Evolutionary conservation across 92 coral and sea anemone species (phyloP), one percentile per base, ranked within the genome.

Genomic region (Parazoanthus swiftii): DNA sequence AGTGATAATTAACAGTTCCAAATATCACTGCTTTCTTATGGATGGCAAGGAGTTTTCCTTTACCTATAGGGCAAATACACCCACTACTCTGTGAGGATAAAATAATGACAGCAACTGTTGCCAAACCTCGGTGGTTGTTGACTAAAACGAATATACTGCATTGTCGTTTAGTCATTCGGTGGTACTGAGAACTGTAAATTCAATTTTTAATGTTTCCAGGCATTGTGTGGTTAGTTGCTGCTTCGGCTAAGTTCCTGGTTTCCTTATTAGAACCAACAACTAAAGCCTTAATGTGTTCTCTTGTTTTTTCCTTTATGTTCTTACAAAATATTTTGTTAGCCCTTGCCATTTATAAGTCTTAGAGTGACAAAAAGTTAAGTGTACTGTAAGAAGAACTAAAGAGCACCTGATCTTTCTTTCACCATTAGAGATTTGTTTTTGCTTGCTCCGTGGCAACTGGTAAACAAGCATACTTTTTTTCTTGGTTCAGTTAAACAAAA

Each of bases 321-420:
- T 42, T 23, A 37, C 39, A 37, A 74, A 36, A 16, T 38, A 38
- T 74, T 74, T 42, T 74, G 46, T 74, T 74, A 15, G 20, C 25
- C 80, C 80, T 76, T 76, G 80, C 80, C 80, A 76, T 76, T 54
- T 50, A 4, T 42, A 37, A 76, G 80, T 37, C 23, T 38, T 21
- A 74, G 70, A 63, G 25, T 63, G 25, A 63, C 26, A 63, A 63
- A 0, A 16, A 63, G 26, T 26, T 26, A 21, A 63, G 25, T 63
- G 25, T 63, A 14, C 70, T 63, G 70, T 23, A 63, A 63, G 3
- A 39, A 76, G 11, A 39, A 42, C n/a, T 25, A 36, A 29, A 16
- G 46, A 0, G 16, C 44, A 15, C 35, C 25, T 76, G 3, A 42
- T 76, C 29, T 36, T 29, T 39, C 80, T 76, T 76, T 42, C 46